Evolutionary conservation across 2,888 invertebrate genomes (phyloP).

Genomic region (Sinelater perroti): DNA sequence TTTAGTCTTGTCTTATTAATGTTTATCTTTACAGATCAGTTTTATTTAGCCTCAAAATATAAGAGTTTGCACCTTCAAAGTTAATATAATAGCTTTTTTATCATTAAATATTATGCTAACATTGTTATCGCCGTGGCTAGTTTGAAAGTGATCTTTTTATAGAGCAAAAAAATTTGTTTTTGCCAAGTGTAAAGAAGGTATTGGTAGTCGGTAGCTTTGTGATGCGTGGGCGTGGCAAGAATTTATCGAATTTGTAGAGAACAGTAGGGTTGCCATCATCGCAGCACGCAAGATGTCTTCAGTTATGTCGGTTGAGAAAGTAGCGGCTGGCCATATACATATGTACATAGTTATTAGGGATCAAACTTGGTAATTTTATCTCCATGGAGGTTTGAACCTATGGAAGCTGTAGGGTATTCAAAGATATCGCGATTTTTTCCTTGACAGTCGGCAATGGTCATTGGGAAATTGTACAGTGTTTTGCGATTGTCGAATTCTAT

Average conservation of each 20-base stretch:
- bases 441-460: constrained; percentile 81
- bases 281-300: constrained; percentile 97
- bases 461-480: constrained; percentile 88
- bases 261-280: constrained; percentile 97
- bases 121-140: no score
- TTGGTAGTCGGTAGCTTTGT: constrained; percentile 77
- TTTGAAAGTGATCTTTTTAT: no score
- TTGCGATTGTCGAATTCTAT: constrained; percentile 84
- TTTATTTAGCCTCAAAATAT: no score
- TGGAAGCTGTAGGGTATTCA: constrained; percentile 91
- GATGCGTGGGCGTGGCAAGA: constrained; percentile 79
- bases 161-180: constrained; percentile 97
- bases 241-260: constrained; percentile 94
- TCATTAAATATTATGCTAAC: no score
- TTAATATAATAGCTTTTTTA: no score
- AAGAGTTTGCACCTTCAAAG: no score
- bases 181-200: constrained; percentile 90
- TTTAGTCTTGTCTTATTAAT: no score
- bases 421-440: constrained; percentile 93
- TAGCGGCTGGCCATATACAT: constrained; percentile 98
- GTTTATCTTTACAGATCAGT: no score
- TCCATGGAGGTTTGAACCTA: constrained; percentile 98
- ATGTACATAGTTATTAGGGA: constrained; percentile 95
- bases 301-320: constrained; percentile 99
- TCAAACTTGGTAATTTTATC: constrained; percentile 77